Percentiles rank a stretch among this genome's conserved stretches.
Conservation (phyloP, 2,888 invertebrate species). For the Dynastes grantii region DNA sequence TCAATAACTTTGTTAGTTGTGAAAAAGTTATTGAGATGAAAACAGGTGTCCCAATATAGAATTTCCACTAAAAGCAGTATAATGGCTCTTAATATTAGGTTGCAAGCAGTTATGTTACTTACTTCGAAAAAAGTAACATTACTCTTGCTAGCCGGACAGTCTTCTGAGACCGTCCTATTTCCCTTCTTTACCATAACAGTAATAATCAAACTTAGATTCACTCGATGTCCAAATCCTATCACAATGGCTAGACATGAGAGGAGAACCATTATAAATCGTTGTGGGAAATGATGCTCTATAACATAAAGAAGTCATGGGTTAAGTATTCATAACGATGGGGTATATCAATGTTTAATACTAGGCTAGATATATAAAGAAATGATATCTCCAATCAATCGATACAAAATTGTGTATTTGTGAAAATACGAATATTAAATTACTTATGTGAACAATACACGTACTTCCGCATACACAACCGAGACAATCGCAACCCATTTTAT, state of each 20-base stretch:
- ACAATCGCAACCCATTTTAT: slow-evolving; percentile 31
- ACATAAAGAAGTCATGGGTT: background rate
- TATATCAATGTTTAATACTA: no score
- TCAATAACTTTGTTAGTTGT: no score
- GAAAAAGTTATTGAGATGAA: no score
- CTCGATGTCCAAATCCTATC: slow-evolving; percentile 47
- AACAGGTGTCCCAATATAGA: background rate
- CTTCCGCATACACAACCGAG: slow-evolving; percentile 39
- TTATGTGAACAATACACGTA: slow-evolving; percentile 16
- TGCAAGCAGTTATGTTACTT: background rate
- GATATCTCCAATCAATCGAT: no score
- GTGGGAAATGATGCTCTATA: slow-evolving; percentile 47
- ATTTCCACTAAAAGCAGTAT: background rate
- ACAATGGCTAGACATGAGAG: slow-evolving; percentile 32
- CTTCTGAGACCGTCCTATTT: slow-evolving; percentile 6
- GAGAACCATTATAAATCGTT: slow-evolving; percentile 46
- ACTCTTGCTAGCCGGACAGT: slow-evolving; percentile 16
- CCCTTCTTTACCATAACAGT: slow-evolving; percentile 45
- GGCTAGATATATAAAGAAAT: no score
- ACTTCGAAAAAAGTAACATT: background rate
- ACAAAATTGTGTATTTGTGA: background rate
- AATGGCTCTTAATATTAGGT: no score
- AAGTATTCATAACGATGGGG: no score
- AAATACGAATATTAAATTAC: background rate
- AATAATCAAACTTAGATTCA: slow-evolving; percentile 49